Percentiles rank a stretch among this genome's conserved stretches.
phyloP scores from a whole-genome alignment of 2,797 vertebrate genomes.

The Etheostoma nigrum region DNA sequence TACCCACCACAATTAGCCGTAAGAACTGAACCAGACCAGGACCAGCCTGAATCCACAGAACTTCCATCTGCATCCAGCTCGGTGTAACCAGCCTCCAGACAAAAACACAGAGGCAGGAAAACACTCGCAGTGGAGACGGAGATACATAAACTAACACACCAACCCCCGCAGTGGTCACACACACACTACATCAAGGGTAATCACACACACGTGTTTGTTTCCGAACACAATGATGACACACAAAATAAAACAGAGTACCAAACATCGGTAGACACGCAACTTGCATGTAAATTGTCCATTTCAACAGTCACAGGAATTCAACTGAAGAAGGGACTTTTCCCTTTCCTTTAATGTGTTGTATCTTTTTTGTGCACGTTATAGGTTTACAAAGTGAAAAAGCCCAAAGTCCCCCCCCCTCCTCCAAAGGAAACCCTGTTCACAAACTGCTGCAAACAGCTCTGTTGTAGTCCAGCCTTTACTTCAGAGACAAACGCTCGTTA shows the following conservation, averaged over 20 bases:
- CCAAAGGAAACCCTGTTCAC: too few relatives aligned
- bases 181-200: background rate
- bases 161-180: background rate
- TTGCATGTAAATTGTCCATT: background rate
- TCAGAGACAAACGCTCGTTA: too few relatives aligned
- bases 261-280: background rate
- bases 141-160: background rate
- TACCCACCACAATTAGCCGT: constrained; percentile 60
- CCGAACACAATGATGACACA: constrained; percentile 1
- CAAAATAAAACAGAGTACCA: constrained; percentile 7
- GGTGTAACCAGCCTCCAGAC: constrained; percentile 22
- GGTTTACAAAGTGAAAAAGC: too few relatives aligned
- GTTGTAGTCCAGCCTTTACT: too few relatives aligned
- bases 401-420: too few relatives aligned
- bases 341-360: too few relatives aligned
- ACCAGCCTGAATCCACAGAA: constrained; percentile 31
- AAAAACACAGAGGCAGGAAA: constrained; percentile 4
- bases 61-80: constrained; percentile 32
- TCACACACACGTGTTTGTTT: background rate
- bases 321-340: background rate
- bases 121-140: background rate
- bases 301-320: background rate
- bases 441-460: too few relatives aligned
- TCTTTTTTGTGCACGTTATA: too few relatives aligned
- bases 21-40: constrained; percentile 52